A percentile compares a stretch with the other conserved stretches of the same genome.
These are phyloP conservation scores for Ectemnius continuus DNA, from an alignment of 2,888 invertebrate species.

Conservation along the genomic window DNA sequence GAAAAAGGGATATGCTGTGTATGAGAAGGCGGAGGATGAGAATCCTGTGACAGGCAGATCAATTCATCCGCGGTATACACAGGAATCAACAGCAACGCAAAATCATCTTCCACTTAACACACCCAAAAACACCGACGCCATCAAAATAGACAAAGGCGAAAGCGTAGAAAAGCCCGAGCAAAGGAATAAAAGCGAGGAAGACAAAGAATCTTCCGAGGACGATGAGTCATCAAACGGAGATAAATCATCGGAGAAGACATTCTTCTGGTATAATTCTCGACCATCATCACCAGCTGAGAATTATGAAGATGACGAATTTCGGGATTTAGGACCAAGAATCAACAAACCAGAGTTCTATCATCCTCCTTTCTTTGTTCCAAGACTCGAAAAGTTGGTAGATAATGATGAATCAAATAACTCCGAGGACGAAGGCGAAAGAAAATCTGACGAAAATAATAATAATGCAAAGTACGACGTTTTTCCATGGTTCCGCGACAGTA, in stretches of 20 bases:
- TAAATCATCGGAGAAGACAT: slow-evolving; percentile 54
- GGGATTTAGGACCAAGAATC: slow-evolving; percentile 69
- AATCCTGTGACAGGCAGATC: too few relatives aligned
- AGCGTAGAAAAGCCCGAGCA: slow-evolving; percentile 30
- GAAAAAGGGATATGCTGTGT: slow-evolving; percentile 49
- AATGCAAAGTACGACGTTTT: slow-evolving; percentile 61
- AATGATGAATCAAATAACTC: slow-evolving; percentile 22
- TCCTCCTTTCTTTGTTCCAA: slow-evolving; percentile 63
- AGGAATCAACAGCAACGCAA: too few relatives aligned
- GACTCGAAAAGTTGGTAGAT: slow-evolving; percentile 5
- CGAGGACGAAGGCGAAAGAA: slow-evolving; percentile 34
- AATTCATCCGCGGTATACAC: too few relatives aligned
- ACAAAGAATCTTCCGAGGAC: slow-evolving; percentile 40
- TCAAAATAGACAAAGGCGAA: slow-evolving; percentile 21
- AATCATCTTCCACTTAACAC: background rate
- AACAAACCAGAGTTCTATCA: slow-evolving; percentile 72
- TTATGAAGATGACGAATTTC: slow-evolving; percentile 67
- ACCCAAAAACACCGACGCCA: background rate
- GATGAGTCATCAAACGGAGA: slow-evolving; percentile 35
- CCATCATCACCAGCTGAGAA: slow-evolving; percentile 71
- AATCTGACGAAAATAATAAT: slow-evolving; percentile 13
- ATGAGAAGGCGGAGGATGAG: slow-evolving; percentile 47
- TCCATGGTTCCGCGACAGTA: slow-evolving; percentile 67
- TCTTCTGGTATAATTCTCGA: slow-evolving; percentile 61
- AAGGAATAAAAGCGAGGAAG: slow-evolving; percentile 11